Evolutionary conservation across 2,888 invertebrate genomes (phyloP), one percentile per base, ranked within the genome.

Genomic region (Scrobipalpa atriplicella): DNA sequence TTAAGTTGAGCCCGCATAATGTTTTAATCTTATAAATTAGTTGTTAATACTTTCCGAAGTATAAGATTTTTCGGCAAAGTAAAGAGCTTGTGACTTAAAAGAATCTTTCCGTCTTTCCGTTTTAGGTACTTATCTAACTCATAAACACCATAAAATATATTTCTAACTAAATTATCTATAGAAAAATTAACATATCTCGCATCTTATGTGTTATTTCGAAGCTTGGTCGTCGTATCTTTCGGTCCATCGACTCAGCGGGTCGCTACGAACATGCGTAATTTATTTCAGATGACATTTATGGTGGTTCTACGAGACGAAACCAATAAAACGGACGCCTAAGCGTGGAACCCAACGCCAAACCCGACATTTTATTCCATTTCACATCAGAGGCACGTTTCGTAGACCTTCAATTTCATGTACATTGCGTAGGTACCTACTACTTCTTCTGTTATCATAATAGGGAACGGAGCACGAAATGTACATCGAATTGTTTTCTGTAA

Each of bases 251-350:
- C 75, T 71, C 78, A 74, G 70, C 62, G 64, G 68, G 66, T 62
- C 43, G 41, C 41, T 39, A 41, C 21, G 3, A 36, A 52, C 41
- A 67, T 38, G 66, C 71, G 76, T 86, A 79, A 89, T 89, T 89
- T 87, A 89, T 89, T 84, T 83, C 72, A 77, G 73, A 82, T 86
- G 90, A 87, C 88, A 84, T 88, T 90, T 86, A 90, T 90, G 82
- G 82, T 79, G 78, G 83, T 84, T 82, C 84, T 84, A 85, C 83
- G 80, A 82, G 73, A 75, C 77, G 38, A 75, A 79, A 73, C 81
- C 82, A 84, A 86, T 87, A 86, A 87, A 86, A 70, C 68, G 75
- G 75, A 79, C 82, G 80, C 81, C 80, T 78, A 77, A 82, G 51
- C 77, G 76, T 74, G 79, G 82, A 78, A 78, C 73, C 75, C 73